Evolutionary conservation across 2,113 vertebrate species (phyloP), one percentile per base, ranked within the genome.

Genomic region (Scatophagus argus): DNA sequence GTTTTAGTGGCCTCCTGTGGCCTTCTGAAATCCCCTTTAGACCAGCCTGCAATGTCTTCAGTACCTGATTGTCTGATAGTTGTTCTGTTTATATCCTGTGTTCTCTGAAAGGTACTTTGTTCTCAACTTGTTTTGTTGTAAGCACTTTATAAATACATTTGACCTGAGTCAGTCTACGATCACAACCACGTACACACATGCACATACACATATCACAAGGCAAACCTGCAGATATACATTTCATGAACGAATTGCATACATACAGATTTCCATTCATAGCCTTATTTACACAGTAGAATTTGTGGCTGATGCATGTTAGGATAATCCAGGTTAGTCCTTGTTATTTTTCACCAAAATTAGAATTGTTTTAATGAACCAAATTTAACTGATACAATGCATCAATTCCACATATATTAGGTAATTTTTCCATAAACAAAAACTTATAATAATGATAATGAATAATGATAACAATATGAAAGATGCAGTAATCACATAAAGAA

Each of bases 21-120:
- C 77, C 83, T 17, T 23, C 44, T 80, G 66, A 84, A 85, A 70
- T 72, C 73, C 88, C 86, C 84, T 56, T 66, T 14, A 70, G 64
- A 51, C 54, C 59, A 21, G 32, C 47, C 74, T 76, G 54, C 44
- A 61, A 38, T 85, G 66, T 46, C 75, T 77, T 82, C 56, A 79
- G 54, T 74, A 82, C 80, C 66, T 61, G 75, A 91, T 89, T 70
- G 77, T 81, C 10, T 68, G 75, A 85, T 87, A 58, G 79, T 68
- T 73, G n/a, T 65, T 82, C 43, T 86, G 82, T 88, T 90, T 85
- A 80, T 76, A 49, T 88, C 64, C 51, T 51, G 62, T 81, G 65
- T 89, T 83, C 72, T 85, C 63, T 58, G 38, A 79, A 72, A 76
- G 60, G 55, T 23, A 63, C 79, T 82, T 90, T 87, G 82, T 90